phyloP scores from a whole-genome alignment of 2,888 invertebrate genomes.

The Ennomos quercinarius region DNA sequence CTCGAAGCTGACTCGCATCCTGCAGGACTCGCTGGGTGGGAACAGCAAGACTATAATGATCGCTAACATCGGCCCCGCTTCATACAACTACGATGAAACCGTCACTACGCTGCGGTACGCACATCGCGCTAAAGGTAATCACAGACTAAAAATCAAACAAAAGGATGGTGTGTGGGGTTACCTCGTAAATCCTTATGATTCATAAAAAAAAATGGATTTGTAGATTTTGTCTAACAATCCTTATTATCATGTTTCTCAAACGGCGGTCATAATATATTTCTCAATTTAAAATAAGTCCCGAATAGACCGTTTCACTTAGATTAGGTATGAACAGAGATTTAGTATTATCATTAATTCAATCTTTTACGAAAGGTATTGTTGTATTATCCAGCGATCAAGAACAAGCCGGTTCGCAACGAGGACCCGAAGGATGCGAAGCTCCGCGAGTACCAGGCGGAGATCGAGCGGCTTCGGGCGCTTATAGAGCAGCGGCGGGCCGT shows the following conservation, averaged over 20 bases:
- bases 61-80: conserved; percentile 99
- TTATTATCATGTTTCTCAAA: no score
- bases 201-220: no score
- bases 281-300: no score
- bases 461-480: conserved; percentile 88
- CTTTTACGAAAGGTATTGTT: background rate
- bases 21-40: conserved; percentile 99
- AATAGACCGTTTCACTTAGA: no score
- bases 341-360: no score
- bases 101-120: conserved; percentile 98
- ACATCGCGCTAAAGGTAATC: conserved; percentile 93
- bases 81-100: conserved; percentile 99
- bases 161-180: no score
- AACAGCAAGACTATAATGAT: conserved; percentile 99
- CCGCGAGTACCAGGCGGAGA: conserved; percentile 97
- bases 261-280: no score
- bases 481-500: conserved; percentile 71
- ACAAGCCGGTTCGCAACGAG: conserved; percentile 99
- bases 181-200: no score
- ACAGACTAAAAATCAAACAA: no score
- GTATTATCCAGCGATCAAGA: conserved; percentile 92
- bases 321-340: no score
- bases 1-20: conserved; percentile 97
- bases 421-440: conserved; percentile 99
- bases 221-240: no score